Evolutionary conservation across 2,888 invertebrate species (phyloP), one percentile per base, ranked within the genome.

Genomic region (Mechanitis messenoides): DNA sequence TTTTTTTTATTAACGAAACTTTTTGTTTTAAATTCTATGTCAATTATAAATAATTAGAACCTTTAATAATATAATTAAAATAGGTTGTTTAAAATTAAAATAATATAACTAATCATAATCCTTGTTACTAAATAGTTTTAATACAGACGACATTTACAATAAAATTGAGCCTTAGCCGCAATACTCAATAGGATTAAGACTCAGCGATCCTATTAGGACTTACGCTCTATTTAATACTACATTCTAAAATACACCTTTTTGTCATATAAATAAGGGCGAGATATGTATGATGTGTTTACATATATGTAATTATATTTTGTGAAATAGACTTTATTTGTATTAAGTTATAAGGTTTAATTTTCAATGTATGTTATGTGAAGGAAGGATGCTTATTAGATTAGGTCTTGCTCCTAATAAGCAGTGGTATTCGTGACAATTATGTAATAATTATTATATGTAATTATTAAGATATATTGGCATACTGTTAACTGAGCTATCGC

Each of bases 371-470:
- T 42, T 9, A 42, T 42, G 11, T 53, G 59, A 53, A 65, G 63
- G 57, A 61, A 65, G 63, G 57, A 61, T 63, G 59, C 55, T 60
- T 58, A 66, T 66, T 63, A 58, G 66, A 66, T 66, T 63, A 66
- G 45, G 46, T 31, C 11, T 28, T 20, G 60, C 55, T 42, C 55
- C 56, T 60, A 60, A 60, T 62, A 56, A 54, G 57, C 42, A 45
- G 6, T 57, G 61, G 61, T 54, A 61, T 61, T 54, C 57, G 53
- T 50, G 6, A 50, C 31, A 31, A 50, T 50, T 50, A 31, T 31
- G 31, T 50, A 50, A 50, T 31, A 11, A 50, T 9, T 28, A 31
- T 50, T 31, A 35, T 31, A 6, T 50, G 5, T 11, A 6, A 42
- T 42, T 42, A 9, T 42, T 42, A 9, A 9, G 2, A 5, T 42